These are phyloP conservation scores for Panzeria rudis DNA, from an alignment of 2,888 invertebrate species.

Conservation along the genomic window DNA sequence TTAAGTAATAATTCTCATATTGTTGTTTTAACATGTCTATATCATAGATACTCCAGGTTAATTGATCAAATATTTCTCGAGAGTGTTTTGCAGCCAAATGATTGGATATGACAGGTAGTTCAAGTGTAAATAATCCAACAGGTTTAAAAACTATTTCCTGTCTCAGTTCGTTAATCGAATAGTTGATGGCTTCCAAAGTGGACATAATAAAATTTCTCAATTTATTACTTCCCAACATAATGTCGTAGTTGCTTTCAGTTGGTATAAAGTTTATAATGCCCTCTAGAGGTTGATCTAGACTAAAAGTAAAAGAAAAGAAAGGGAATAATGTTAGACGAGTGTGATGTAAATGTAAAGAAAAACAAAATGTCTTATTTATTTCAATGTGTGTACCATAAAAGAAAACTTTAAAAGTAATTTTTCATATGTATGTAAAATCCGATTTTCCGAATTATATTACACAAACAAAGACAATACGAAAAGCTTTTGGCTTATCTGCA, in stretches of 20 bases:
- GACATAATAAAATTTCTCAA: constrained; percentile 72
- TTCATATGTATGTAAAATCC: too few species aligned
- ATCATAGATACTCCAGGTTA: constrained; percentile 79
- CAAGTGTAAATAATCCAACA: constrained; percentile 77
- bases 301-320: constrained; percentile 38
- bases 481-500: too few species aligned
- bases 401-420: too few species aligned
- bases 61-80: constrained; percentile 77
- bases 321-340: not conserved
- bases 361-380: too few species aligned
- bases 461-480: too few species aligned
- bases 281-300: constrained; percentile 75
- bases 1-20: constrained; percentile 76
- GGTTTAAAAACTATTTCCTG: constrained; percentile 75
- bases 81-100: constrained; percentile 76
- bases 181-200: constrained; percentile 74
- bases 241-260: constrained; percentile 76
- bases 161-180: constrained; percentile 75
- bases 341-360: too few species aligned
- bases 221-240: constrained; percentile 77
- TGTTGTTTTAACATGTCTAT: constrained; percentile 77
- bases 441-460: too few species aligned
- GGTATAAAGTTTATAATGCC: constrained; percentile 80
- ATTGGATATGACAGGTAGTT: constrained; percentile 78
- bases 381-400: too few species aligned